Conservation (phyloP, 1,140 invertebrate species). For the Halyomorpha halys region DNA sequence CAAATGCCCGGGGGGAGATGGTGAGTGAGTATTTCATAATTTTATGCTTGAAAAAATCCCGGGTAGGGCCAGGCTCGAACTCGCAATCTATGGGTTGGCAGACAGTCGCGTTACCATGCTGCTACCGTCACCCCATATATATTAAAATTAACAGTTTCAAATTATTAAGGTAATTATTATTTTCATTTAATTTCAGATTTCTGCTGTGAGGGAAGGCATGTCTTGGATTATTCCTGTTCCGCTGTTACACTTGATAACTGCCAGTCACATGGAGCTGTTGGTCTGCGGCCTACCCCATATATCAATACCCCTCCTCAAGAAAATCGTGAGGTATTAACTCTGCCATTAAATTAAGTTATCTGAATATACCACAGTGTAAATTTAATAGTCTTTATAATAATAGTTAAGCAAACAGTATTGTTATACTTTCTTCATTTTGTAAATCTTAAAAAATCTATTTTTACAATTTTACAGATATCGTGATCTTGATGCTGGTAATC, state of each 20-base stretch:
- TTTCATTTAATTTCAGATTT: constrained; percentile 36
- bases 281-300: constrained; percentile 56
- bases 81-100: too few species aligned
- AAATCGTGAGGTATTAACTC: constrained; percentile 47
- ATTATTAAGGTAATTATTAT: constrained; percentile 1
- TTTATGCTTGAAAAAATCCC: too few species aligned
- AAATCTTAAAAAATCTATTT: neutral
- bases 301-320: constrained; percentile 48
- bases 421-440: neutral
- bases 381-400: too few species aligned
- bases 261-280: constrained; percentile 49
- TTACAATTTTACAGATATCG: constrained; percentile 41
- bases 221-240: constrained; percentile 54
- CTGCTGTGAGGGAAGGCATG: constrained; percentile 53
- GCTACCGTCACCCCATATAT: too few species aligned
- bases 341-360: neutral
- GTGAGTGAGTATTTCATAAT: too few species aligned
- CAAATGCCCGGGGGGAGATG: too few species aligned
- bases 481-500: constrained; percentile 51
- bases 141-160: too few species aligned
- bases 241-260: constrained; percentile 49
- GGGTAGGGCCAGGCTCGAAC: too few species aligned
- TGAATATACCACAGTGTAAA: too few species aligned
- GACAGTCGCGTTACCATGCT: too few species aligned
- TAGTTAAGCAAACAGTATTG: too few species aligned